These are phyloP conservation scores for Raja brachyura DNA, from an alignment of 2,113 vertebrate species.

Conservation along the genomic window DNA sequence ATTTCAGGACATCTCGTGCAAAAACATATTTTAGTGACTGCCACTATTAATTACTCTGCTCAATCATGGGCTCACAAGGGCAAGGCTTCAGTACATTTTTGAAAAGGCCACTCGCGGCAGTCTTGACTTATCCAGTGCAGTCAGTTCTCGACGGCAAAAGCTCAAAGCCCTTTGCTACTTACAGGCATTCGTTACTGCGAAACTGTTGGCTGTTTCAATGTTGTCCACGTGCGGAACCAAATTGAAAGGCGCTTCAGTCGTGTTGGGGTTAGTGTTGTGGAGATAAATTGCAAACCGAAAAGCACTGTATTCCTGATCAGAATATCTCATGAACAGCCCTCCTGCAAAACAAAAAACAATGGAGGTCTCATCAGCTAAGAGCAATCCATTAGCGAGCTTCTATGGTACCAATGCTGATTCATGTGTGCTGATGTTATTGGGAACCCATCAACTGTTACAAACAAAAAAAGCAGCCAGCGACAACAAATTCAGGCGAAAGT, in stretches of 20 bases:
- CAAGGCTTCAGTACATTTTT: background rate
- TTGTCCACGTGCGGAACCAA: constrained; percentile 98
- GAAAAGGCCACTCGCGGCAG: background rate
- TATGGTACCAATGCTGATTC: constrained; percentile 55
- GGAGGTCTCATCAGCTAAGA: constrained; percentile 50
- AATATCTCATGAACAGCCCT: constrained; percentile 98
- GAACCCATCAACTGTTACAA: constrained; percentile 58
- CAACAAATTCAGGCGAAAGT: constrained; percentile 16
- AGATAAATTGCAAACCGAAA: constrained; percentile 97
- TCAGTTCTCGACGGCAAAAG: background rate
- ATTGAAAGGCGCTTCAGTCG: constrained; percentile 96
- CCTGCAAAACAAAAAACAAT: constrained; percentile 59
- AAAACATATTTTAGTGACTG: background rate
- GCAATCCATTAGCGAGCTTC: constrained; percentile 66
- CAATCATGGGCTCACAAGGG: background rate
- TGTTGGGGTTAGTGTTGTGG: constrained; percentile 98
- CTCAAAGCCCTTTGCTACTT: constrained; percentile 58
- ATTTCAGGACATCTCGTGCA: background rate
- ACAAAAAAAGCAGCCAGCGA: constrained; percentile 43
- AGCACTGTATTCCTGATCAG: constrained; percentile 98
- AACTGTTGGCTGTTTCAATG: constrained; percentile 99
- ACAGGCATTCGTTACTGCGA: constrained; percentile 98
- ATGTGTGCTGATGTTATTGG: constrained; percentile 74
- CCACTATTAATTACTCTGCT: constrained; percentile 19
- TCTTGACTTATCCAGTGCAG: background rate